A percentile compares a stretch with the other conserved stretches of the same genome.
Evolutionary conservation across 2,113 vertebrate genomes (phyloP).

Genomic region (Chlorodrepanis virens): DNA sequence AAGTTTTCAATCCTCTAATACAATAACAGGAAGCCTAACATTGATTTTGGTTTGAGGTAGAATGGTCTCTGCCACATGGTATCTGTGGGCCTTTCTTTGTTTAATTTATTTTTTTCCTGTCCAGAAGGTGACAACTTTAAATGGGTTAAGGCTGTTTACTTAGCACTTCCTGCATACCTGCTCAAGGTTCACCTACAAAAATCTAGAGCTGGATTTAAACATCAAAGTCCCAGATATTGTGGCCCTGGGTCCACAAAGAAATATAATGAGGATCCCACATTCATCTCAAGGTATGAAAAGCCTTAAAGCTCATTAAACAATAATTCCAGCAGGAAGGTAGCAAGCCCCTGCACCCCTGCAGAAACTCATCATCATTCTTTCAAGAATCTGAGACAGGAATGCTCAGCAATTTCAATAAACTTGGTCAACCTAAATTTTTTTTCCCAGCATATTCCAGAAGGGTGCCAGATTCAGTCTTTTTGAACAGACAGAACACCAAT

Average conservation of each 20-base stretch:
- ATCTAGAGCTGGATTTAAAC: not conserved
- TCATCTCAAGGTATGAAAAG: not conserved
- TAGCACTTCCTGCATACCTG: not conserved
- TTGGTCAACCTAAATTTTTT: not conserved
- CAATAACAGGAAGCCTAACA: slow-evolving; percentile 61
- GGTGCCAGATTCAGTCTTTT: not conserved
- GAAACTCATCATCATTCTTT: not conserved
- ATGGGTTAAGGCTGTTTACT: not conserved
- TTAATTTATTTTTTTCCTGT: slow-evolving; percentile 35
- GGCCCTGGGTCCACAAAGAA: not conserved
- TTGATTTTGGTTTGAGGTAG: slow-evolving; percentile 68
- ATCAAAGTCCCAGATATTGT: not conserved
- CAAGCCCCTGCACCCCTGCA: not conserved
- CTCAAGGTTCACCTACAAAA: not conserved
- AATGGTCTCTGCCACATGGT: slow-evolving; percentile 50
- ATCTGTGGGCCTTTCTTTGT: not conserved
- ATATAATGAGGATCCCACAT: not conserved
- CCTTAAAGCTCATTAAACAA: not conserved
- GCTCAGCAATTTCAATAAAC: not conserved
- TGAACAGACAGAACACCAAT: not conserved
- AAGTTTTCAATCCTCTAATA: slow-evolving; percentile 66
- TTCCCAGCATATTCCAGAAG: not conserved
- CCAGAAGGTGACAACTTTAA: not conserved
- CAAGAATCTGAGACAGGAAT: not conserved
- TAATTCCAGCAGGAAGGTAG: not conserved